Evolutionary conservation across 1,140 invertebrate species (phyloP), one percentile per base, ranked within the genome.

Genomic region (Heliconius himera): DNA sequence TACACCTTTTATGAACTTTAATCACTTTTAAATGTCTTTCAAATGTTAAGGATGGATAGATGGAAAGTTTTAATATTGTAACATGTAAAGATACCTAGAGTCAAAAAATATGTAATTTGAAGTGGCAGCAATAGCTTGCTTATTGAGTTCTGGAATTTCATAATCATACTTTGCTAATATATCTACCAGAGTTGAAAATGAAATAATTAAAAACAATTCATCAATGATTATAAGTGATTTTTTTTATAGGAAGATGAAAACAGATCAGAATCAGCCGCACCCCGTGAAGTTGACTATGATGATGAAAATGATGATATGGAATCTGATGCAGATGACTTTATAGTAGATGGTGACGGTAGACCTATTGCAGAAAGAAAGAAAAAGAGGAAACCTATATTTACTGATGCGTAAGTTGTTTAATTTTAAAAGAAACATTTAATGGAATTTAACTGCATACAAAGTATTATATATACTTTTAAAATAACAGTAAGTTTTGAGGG

Each of bases 281-380:
- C 94, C 1, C 96, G 97, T 80, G 95, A 95, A 18, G 96, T 96
- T 70, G 95, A 96, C 29, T 97, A 96, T 88, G 97, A 97, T 80
- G 97, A 97, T 83, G 97, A 97, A 66, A 97, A 96, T 80, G 97
- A 97, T 51, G 97, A 98, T 81, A 96, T 96, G 66, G 97, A 97
- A 78, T 98, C 97, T 0, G 98, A 99, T 94, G 97, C 97, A 13
- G 98, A 99, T 96, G 98, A 99, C 92, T 99, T 99, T 92, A 99
- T 99, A 91, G 99, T 99, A 4, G 98, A 99, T 90, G 99, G 99
- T 90, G 98, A 99, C 88, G 99, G 98, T 1, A 96, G 97, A 82
- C 98, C 99, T 1, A 98, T 99, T 77, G 96, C 97, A 22, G 97
- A 98, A 81, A 97, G 97, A 84, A 96, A 97, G 82, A 98, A 98